Percentiles rank a stretch among this genome's conserved stretches.
Evolutionary conservation across 2,888 invertebrate genomes (phyloP).

Genomic region (Pheosia tremula): DNA sequence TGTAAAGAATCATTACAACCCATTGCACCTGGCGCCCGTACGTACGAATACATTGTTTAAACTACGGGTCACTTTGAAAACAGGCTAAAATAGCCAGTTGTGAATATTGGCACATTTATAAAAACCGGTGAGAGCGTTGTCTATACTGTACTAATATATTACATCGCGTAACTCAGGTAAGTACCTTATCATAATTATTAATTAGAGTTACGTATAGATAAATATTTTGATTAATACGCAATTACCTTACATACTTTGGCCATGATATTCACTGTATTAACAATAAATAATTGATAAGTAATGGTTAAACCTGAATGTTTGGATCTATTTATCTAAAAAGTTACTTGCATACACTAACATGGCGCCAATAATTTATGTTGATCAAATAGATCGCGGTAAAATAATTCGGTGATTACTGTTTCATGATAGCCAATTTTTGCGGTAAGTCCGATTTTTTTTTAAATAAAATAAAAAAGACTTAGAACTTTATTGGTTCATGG

Average conservation of each 20-base stretch:
- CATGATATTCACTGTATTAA: too few species aligned
- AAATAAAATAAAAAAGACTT: neutral
- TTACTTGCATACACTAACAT: too few species aligned
- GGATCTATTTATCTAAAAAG: too few species aligned
- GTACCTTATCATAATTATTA: constrained; percentile 48
- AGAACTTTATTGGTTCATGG: too few species aligned
- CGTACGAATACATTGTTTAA: constrained; percentile 71
- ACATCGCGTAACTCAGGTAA: neutral
- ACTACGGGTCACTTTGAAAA: constrained; percentile 65
- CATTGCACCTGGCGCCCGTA: constrained; percentile 66
- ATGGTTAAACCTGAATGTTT: too few species aligned
- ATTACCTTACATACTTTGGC: neutral
- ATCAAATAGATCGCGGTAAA: neutral
- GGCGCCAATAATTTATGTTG: neutral
- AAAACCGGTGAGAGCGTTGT: neutral
- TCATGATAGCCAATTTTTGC: neutral
- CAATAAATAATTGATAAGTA: too few species aligned
- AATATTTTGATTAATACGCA: constrained; percentile 11
- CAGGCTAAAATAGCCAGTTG: constrained; percentile 42
- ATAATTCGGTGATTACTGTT: neutral
- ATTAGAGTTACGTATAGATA: constrained; percentile 32
- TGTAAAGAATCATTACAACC: constrained; percentile 67
- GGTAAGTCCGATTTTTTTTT: too few species aligned
- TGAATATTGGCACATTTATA: constrained; percentile 24
- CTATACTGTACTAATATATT: neutral